These are phyloP conservation scores for Chaetoderma sp. DNA, from an alignment of 2,888 invertebrate species.

Conservation along the genomic window DNA sequence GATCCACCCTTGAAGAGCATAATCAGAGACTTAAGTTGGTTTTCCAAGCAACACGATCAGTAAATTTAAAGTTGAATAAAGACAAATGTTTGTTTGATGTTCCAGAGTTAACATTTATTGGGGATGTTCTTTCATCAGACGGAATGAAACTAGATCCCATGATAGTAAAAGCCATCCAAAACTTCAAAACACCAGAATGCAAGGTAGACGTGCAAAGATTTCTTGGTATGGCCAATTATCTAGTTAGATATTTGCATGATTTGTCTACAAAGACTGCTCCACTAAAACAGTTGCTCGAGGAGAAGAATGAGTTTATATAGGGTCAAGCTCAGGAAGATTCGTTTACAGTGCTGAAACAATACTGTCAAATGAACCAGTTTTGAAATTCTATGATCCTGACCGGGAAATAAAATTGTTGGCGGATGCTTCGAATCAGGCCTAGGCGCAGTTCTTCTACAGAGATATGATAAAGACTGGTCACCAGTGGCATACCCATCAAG, in stretches of 20 bases:
- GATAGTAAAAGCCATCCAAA: constrained; percentile 30
- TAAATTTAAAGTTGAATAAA: constrained; percentile 10
- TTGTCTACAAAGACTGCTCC: constrained; percentile 15
- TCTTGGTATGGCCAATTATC: constrained; percentile 19
- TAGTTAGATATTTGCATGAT: constrained; percentile 8
- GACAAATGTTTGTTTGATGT: constrained; percentile 1
- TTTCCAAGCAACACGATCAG: constrained; percentile 5
- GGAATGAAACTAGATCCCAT: constrained; percentile 41
- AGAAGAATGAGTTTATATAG: too few species aligned
- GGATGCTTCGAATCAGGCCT: too few species aligned
- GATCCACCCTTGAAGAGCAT: constrained; percentile 5
- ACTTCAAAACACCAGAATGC: background rate
- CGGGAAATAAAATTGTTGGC: too few species aligned
- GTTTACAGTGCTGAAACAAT: too few species aligned
- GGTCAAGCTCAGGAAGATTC: too few species aligned
- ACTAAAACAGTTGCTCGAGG: constrained; percentile 9
- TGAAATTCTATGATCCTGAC: too few species aligned
- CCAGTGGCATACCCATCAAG: too few species aligned
- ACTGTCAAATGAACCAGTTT: too few species aligned
- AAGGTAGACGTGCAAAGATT: constrained; percentile 19
- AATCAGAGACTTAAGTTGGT: constrained; percentile 5
- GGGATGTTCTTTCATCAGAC: constrained; percentile 14
- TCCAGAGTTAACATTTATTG: background rate
- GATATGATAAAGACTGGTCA: too few species aligned
- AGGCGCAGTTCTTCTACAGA: too few species aligned